phyloP scores from a whole-genome alignment of 92 coral and sea anemone species.

The Chrysogorgia sp. region DNA sequence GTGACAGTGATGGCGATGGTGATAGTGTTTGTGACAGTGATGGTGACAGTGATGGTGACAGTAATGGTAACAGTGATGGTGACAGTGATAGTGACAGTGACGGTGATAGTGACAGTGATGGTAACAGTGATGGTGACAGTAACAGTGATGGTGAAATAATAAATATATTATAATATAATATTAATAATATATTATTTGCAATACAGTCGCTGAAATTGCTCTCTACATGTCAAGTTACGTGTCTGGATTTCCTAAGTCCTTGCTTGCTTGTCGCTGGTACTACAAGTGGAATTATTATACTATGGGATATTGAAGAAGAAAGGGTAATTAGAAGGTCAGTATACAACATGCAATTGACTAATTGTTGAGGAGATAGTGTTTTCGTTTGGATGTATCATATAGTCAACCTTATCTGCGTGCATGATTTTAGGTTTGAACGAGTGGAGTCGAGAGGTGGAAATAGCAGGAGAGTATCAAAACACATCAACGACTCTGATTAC shows the following conservation, averaged over 20 bases:
- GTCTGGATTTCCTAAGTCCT: constrained; percentile 72
- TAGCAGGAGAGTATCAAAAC: constrained; percentile 62
- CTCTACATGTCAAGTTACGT: constrained; percentile 85
- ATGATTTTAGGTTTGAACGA: constrained; percentile 66
- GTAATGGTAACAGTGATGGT: no score
- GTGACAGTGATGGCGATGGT: neutral
- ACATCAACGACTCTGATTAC: constrained; percentile 68
- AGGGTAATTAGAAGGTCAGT: constrained; percentile 73
- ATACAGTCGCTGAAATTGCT: constrained; percentile 46
- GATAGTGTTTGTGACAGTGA: no score
- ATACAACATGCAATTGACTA: neutral
- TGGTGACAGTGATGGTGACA: no score
- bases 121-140: no score
- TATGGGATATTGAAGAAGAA: constrained; percentile 87
- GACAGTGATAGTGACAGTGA: no score
- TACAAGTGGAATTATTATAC: constrained; percentile 68
- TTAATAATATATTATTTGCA: neutral
- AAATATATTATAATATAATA: neutral
- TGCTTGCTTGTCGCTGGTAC: constrained; percentile 84
- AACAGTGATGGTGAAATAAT: no score
- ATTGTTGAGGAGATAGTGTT: no score
- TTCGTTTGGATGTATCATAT: neutral
- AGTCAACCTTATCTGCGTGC: no score
- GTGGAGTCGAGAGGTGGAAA: constrained; percentile 68
- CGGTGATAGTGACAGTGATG: no score